These are phyloP conservation scores for Callipepla squamata DNA, from an alignment of 2,113 vertebrate species.

Conservation along the genomic window DNA sequence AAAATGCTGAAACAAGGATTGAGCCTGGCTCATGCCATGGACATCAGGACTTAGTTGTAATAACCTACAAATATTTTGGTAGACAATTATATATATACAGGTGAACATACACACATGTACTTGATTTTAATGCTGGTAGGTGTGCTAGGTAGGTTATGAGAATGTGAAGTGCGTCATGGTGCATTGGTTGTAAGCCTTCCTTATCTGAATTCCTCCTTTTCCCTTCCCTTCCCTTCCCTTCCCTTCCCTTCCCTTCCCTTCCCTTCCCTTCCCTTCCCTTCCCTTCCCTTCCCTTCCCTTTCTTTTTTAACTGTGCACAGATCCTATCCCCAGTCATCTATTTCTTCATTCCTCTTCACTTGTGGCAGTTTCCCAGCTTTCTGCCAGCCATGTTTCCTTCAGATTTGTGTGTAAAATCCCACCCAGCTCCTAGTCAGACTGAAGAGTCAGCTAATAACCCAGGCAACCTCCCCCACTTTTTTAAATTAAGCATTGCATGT, in stretches of 20 bases:
- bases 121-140: background rate
- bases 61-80: background rate
- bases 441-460: background rate
- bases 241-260: too few relatives aligned
- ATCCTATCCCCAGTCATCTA: background rate
- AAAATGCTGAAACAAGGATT: background rate
- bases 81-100: background rate
- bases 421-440: background rate
- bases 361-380: background rate
- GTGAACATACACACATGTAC: background rate
- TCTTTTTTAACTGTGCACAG: background rate
- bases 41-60: background rate
- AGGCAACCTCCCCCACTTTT: background rate
- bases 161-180: background rate
- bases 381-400: background rate
- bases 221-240: too few relatives aligned
- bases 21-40: background rate
- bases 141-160: background rate
- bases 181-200: background rate
- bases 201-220: background rate
- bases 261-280: too few relatives aligned
- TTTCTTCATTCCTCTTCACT: background rate
- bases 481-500: background rate
- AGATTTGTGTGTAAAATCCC: background rate
- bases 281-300: background rate